Conservation (phyloP, 2,113 vertebrate species). For the Dipodomys merriami region DNA sequence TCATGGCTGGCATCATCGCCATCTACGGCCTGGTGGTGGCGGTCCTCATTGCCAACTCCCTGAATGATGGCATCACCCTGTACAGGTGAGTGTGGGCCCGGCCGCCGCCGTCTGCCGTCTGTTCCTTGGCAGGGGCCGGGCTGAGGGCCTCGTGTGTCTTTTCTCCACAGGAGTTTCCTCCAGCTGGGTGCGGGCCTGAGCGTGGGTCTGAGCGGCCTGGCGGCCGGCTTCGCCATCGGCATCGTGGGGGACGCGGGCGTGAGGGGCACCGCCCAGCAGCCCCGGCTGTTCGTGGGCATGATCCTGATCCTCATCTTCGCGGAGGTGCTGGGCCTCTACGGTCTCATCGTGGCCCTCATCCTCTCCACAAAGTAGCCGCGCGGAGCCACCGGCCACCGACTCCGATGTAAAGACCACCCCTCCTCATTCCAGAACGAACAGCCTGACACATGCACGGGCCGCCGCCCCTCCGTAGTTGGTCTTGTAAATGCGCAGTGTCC, state of each 20-base stretch:
- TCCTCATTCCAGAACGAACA: constrained; percentile 88
- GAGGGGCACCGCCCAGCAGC: constrained; percentile 97
- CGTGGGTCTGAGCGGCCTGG: constrained; percentile 96
- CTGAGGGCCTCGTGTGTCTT: constrained; percentile 12
- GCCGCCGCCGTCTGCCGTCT: fast-evolving
- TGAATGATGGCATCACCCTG: constrained; percentile 87
- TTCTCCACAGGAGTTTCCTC: constrained; percentile 93
- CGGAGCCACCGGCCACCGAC: constrained; percentile 80
- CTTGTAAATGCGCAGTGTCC: constrained; percentile 97
- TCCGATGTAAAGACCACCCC: constrained; percentile 85
- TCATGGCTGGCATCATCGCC: constrained; percentile 99
- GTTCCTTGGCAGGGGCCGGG: not conserved
- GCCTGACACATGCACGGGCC: constrained; percentile 94
- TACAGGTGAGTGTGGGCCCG: constrained; percentile 92
- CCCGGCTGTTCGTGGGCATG: constrained; percentile 98
- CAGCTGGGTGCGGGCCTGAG: constrained; percentile 96
- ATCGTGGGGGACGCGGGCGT: constrained; percentile 98
- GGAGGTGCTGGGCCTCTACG: constrained; percentile 98
- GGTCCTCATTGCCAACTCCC: constrained; percentile 96
- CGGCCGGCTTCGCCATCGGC: constrained; percentile 98
- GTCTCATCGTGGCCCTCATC: constrained; percentile 98
- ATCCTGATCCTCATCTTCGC: constrained; percentile 99
- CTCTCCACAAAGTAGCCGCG: constrained; percentile 96
- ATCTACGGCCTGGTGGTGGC: constrained; percentile 99
- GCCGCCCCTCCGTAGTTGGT: constrained; percentile 94